Evolutionary conservation across 2,888 invertebrate species (phyloP).

Genomic region (Ormyrus labotus): DNA sequence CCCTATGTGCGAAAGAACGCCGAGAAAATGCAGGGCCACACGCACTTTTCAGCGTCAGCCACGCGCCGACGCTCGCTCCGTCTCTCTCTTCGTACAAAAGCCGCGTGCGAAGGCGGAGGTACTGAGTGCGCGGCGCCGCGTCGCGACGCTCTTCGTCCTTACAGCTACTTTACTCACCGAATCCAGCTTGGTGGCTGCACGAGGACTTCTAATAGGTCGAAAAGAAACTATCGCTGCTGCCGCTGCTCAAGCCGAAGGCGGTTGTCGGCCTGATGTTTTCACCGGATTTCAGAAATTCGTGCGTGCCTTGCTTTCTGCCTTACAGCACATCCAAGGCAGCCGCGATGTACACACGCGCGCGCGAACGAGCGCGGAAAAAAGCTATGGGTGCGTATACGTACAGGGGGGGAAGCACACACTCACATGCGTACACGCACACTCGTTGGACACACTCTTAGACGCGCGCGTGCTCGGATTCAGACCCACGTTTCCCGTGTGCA

Average conservation of each 20-base stretch:
- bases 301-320: background rate
- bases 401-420: background rate
- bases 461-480: slow-evolving; percentile 11
- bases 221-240: no score
- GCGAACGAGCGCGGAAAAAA: background rate
- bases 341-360: background rate
- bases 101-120: no score
- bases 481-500: slow-evolving; percentile 15
- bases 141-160: background rate
- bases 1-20: background rate
- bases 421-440: no score
- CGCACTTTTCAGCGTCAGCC: slow-evolving; percentile 43
- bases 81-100: slow-evolving; percentile 17
- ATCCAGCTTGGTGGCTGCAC: slow-evolving; percentile 50
- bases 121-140: background rate
- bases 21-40: slow-evolving; percentile 37
- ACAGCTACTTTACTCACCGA: slow-evolving; percentile 47
- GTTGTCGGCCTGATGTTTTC: background rate
- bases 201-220: no score
- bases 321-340: no score
- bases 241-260: background rate
- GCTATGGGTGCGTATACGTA: background rate
- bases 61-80: slow-evolving; percentile 30
- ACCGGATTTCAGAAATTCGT: background rate
- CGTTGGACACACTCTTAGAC: slow-evolving; percentile 22